These are phyloP conservation scores for Ictalurus furcatus DNA, from an alignment of 2,113 vertebrate species.

Conservation along the genomic window DNA sequence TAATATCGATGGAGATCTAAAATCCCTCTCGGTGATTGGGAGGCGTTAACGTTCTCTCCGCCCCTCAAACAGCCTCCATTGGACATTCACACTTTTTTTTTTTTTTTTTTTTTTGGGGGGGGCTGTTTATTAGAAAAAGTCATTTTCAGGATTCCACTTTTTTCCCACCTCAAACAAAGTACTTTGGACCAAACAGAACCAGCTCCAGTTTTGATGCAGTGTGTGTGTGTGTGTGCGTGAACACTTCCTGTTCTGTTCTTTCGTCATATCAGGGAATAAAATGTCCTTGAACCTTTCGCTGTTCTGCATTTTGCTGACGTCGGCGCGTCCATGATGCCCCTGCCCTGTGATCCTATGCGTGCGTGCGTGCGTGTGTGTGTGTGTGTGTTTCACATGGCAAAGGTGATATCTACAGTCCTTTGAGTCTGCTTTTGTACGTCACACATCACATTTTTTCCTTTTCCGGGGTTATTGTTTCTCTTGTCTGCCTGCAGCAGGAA, in stretches of 20 bases:
- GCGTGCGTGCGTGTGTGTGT: conserved; percentile 29
- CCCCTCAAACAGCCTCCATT: neutral
- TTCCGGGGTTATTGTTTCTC: neutral
- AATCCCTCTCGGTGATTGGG: neutral
- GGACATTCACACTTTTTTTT: neutral
- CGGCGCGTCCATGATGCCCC: neutral
- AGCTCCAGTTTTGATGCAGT: neutral
- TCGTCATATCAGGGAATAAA: neutral
- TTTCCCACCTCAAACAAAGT: neutral
- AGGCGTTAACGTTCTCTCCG: neutral
- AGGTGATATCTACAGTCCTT: neutral
- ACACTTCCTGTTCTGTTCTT: neutral
- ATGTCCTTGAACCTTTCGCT: neutral
- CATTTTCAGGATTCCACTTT: neutral
- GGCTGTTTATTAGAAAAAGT: too few species aligned
- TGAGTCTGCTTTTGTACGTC: neutral
- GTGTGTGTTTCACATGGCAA: conserved; percentile 20
- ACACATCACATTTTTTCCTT: neutral
- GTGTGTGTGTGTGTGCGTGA: too few species aligned
- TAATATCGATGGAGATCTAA: neutral
- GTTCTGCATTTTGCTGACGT: conserved; percentile 6
- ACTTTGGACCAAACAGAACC: neutral
- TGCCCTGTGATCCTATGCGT: neutral
- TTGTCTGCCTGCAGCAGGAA: neutral
- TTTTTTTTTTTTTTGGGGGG: too few species aligned